These are phyloP conservation scores for Lates calcarifer DNA, from an alignment of 2,113 vertebrate genomes.

Conservation along the genomic window DNA sequence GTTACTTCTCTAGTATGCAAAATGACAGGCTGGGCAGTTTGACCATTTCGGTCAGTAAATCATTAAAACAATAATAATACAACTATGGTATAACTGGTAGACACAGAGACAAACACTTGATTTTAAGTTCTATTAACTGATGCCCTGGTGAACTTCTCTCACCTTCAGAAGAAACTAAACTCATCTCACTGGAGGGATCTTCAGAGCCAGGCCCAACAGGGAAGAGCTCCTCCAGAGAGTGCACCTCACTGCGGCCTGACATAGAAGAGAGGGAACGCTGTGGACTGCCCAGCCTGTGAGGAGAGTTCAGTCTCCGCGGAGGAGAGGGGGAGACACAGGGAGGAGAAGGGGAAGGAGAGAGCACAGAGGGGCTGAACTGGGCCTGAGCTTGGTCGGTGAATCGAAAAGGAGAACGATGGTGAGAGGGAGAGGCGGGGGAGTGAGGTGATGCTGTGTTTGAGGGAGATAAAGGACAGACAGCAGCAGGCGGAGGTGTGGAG, in stretches of 20 bases:
- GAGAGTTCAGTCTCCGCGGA: slow-evolving; percentile 12
- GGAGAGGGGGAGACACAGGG: neutral
- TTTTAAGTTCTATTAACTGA: neutral
- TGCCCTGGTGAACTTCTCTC: slow-evolving; percentile 42
- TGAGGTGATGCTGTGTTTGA: neutral
- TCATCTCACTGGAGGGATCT: slow-evolving; percentile 70
- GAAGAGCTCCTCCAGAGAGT: slow-evolving; percentile 85
- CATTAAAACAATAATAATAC: neutral
- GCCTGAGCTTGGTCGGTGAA: slow-evolving; percentile 43
- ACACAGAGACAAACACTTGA: slow-evolving; percentile 1
- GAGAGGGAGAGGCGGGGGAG: slow-evolving; percentile 37
- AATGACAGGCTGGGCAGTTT: neutral
- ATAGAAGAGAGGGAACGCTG: slow-evolving; percentile 59
- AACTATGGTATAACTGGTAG: neutral
- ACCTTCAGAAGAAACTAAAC: slow-evolving; percentile 77
- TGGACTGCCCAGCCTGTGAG: neutral
- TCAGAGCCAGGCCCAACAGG: slow-evolving; percentile 52
- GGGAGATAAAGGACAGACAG: slow-evolving; percentile 7
- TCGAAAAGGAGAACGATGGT: slow-evolving; percentile 51
- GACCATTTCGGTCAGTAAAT: neutral
- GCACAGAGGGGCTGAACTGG: slow-evolving; percentile 53
- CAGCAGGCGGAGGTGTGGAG: slow-evolving; percentile 18
- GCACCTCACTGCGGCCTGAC: slow-evolving; percentile 72
- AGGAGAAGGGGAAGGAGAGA: slow-evolving; percentile 28
- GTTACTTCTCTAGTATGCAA: neutral